Base-by-base conservation (phyloP, 2,888 invertebrate species). In the Hyposoter dolosus region DNA sequence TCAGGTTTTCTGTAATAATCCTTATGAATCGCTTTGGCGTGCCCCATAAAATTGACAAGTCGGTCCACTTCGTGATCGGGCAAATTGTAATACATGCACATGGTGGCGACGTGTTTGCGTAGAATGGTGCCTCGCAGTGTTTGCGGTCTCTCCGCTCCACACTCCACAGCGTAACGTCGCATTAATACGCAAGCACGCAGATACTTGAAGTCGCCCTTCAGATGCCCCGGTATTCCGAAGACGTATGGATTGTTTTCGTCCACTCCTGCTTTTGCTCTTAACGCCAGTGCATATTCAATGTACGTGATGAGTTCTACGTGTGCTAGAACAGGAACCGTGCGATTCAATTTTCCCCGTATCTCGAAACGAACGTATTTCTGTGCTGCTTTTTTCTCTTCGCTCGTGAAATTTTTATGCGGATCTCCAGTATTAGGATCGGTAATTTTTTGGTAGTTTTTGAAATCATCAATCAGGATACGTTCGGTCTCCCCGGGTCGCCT, bases 401-500 rank as follows among this genome's bases (percentile, higher is more conserved):
- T 45, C 40, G 3, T 68, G 69, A 9, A 87, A 79, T 23, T 45
- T 69, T n/a, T 81, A 28, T 78, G 81, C n/a, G 32, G 32, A 6
- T 43, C 68, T 12, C 82, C 81, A 68, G 72, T 63, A 15, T 28
- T 65, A 17, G 63, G 75, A 60, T 83, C 60, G 15, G 71, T 60
- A 40, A 88, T 80, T 35, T 63, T 56, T 76, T 83, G 47, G 23
- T 68, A n/a, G 66, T 68, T 77, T 10, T 75, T 7, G n/a, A 84
- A 88, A 81, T 89, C 88, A 10, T 72, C 53, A 15, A n/a, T n/a
- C n/a, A n/a, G n/a, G 3, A 75, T 60, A 17, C 87, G 23, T 65
- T 90, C 85, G 0, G 85, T 83, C 81, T 89, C 89, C 10, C 90
- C 89, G 4, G 86, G 74, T 28, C 89, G 35, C 1, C 89, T 85